phyloP scores from a whole-genome alignment of 2,888 invertebrate species.

The Drosophila nr. fundita region DNA sequence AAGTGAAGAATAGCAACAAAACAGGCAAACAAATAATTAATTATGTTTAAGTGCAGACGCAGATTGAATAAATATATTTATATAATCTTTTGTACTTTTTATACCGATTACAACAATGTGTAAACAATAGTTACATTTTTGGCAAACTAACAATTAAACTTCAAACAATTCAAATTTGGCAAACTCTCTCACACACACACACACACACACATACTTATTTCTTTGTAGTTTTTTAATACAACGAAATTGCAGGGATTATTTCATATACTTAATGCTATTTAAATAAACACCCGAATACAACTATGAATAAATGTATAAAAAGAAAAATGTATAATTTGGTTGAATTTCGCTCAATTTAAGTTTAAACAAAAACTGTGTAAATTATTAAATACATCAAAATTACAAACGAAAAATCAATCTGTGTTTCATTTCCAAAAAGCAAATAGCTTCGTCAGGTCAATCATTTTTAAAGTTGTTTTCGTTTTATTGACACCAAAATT shows the following conservation, averaged over 20 bases:
- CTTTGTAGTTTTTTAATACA: conserved; percentile 63
- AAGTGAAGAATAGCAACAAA: conserved; percentile 53
- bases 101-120: conserved; percentile 46
- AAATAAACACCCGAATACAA: conserved; percentile 37
- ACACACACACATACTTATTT: conserved; percentile 39
- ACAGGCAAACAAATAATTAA: conserved; percentile 45
- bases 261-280: conserved; percentile 49
- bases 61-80: conserved; percentile 59
- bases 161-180: conserved; percentile 65
- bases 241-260: conserved; percentile 84
- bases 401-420: conserved; percentile 9
- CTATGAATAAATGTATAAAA: conserved; percentile 52
- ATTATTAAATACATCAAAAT: conserved; percentile 42
- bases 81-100: conserved; percentile 71
- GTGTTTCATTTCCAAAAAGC: background rate
- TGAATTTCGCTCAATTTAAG: conserved; percentile 35
- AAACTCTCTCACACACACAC: conserved; percentile 52
- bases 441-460: background rate
- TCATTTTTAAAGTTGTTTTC: background rate
- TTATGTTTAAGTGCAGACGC: conserved; percentile 57
- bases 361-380: conserved; percentile 41
- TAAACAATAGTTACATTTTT: conserved; percentile 65
- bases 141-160: conserved; percentile 58
- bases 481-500: background rate
- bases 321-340: conserved; percentile 38